Evolutionary conservation across 2,888 invertebrate species (phyloP).

Genomic region (Laspeyria flexula): DNA sequence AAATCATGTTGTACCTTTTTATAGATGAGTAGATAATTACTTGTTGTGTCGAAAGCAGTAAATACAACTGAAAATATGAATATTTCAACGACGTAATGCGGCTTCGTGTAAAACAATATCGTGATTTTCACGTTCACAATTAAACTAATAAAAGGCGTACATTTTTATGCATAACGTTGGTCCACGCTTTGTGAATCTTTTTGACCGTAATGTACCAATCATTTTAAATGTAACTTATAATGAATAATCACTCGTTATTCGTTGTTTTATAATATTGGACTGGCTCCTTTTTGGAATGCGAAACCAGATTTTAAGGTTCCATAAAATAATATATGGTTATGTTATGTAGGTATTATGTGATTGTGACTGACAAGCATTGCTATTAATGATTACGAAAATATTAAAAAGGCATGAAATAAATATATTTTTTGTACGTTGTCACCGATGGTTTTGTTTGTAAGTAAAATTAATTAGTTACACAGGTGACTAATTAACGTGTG

Average conservation of each 20-base stretch:
- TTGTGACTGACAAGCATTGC: too few species aligned
- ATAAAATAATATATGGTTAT: too few species aligned
- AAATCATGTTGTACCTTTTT: too few species aligned
- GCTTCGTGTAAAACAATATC: constrained; percentile 13
- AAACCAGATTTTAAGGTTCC: too few species aligned
- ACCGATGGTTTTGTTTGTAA: too few species aligned
- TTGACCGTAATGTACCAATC: constrained; percentile 1
- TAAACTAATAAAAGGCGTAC: constrained; percentile 10
- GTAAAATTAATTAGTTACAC: not conserved
- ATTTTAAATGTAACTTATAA: constrained; percentile 1
- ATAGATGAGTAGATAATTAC: too few species aligned
- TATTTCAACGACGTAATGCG: not conserved
- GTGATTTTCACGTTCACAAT: constrained; percentile 16
- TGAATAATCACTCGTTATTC: not conserved
- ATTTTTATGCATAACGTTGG: constrained; percentile 2
- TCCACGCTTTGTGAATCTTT: constrained; percentile 16
- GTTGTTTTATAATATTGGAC: not conserved
- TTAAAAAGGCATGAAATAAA: too few species aligned
- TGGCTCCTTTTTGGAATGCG: not conserved
- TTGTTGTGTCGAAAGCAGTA: too few species aligned
- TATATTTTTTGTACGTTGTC: too few species aligned
- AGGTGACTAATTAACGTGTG: too few species aligned
- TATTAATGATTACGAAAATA: too few species aligned
- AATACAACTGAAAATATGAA: not conserved
- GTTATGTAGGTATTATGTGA: too few species aligned